Evolutionary conservation across 2,797 vertebrate species (phyloP).

Genomic region (Lutjanus campechanus): DNA sequence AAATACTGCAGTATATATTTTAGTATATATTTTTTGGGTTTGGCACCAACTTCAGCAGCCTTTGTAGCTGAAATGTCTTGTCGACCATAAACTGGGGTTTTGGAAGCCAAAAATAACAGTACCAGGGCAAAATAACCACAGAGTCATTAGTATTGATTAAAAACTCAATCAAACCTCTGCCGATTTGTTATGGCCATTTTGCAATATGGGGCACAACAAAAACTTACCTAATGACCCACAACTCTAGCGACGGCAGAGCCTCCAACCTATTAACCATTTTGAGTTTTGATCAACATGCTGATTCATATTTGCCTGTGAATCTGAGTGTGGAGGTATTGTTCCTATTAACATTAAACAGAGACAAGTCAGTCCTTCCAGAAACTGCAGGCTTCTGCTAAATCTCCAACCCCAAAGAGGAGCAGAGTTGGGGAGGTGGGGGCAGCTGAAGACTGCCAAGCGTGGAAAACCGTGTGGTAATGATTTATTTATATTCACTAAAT

Average conservation of each 20-base stretch:
- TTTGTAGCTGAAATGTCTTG: slow-evolving; percentile 2
- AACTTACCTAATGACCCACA: slow-evolving; percentile 32
- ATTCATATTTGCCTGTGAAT: slow-evolving; percentile 24
- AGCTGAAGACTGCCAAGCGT: slow-evolving; percentile 37
- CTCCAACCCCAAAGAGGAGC: slow-evolving; percentile 18
- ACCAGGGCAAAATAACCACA: not conserved
- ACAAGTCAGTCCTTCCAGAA: slow-evolving; percentile 18
- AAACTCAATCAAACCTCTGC: slow-evolving; percentile 2
- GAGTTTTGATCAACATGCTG: slow-evolving; percentile 35
- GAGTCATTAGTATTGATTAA: slow-evolving; percentile 29
- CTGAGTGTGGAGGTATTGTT: slow-evolving; percentile 7
- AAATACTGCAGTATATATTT: not conserved
- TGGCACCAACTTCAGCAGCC: slow-evolving; percentile 16
- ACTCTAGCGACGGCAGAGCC: slow-evolving; percentile 17
- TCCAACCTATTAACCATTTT: slow-evolving; percentile 13
- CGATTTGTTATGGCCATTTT: slow-evolving; percentile 10
- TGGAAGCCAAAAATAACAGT: slow-evolving; percentile 2
- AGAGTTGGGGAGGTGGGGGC: not conserved
- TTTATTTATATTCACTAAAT: slow-evolving; percentile 51
- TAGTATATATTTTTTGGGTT: not conserved
- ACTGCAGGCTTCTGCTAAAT: slow-evolving; percentile 27
- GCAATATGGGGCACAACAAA: slow-evolving; percentile 17
- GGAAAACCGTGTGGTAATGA: slow-evolving; percentile 44
- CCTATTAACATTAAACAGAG: slow-evolving; percentile 26
- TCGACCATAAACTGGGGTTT: not conserved